Evolutionary conservation across 2,797 vertebrate species (phyloP).

Genomic region (Xerus rutilus): DNA sequence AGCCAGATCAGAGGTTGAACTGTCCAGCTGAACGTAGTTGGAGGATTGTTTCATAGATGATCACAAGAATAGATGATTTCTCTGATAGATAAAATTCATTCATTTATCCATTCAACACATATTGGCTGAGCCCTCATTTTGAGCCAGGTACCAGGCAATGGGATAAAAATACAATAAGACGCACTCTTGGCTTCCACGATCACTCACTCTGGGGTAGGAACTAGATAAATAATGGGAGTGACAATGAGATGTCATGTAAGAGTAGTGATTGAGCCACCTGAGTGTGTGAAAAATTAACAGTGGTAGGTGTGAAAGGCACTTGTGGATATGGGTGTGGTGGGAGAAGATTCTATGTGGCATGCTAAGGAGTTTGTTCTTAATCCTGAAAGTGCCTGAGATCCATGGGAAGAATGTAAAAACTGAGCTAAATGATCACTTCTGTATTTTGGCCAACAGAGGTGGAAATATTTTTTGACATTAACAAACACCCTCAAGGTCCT

Average conservation of each 20-base stretch:
- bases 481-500: not conserved
- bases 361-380: not conserved
- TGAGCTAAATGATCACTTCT: not conserved
- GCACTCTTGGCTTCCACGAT: not conserved
- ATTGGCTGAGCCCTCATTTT: not conserved
- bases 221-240: not conserved
- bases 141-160: not conserved
- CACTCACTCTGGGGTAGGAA: not conserved
- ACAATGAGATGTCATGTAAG: not conserved
- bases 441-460: not conserved
- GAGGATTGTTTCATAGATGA: not conserved
- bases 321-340: not conserved
- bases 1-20: not conserved
- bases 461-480: slow-evolving; percentile 11
- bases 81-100: not conserved
- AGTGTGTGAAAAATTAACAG: not conserved
- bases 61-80: not conserved
- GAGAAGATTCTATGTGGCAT: not conserved
- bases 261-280: not conserved
- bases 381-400: not conserved
- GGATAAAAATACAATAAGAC: not conserved
- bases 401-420: not conserved
- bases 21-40: not conserved
- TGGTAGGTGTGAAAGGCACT: not conserved
- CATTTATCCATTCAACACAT: not conserved